These are phyloP conservation scores for Pseudomugil tenellus DNA, from an alignment of 2,797 vertebrate genomes.

Conservation along the genomic window DNA sequence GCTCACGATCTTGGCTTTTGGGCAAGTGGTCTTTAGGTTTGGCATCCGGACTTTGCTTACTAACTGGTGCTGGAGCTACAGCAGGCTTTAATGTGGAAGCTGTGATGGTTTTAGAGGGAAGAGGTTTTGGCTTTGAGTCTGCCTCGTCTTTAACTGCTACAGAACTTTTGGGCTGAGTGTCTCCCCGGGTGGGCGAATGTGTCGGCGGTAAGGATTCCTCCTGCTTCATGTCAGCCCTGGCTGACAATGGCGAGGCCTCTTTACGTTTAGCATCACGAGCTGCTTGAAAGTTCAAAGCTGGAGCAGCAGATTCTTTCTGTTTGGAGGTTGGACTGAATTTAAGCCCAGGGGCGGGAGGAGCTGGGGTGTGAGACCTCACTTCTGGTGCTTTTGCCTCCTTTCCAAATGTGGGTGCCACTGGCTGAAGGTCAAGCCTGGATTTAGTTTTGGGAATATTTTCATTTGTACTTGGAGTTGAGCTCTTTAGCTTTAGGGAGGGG, in stretches of 20 bases:
- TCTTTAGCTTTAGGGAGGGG: conserved; percentile 43
- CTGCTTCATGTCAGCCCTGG: conserved; percentile 15
- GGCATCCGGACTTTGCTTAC: conserved; percentile 59
- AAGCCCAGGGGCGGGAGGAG: conserved; percentile 5
- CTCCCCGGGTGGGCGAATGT: conserved; percentile 10
- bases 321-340: conserved; percentile 53
- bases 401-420: conserved; percentile 23
- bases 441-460: conserved; percentile 63
- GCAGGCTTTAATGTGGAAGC: conserved; percentile 13
- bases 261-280: conserved; percentile 41
- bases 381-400: conserved; percentile 62
- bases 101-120: conserved; percentile 38
- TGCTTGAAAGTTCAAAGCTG: conserved; percentile 7
- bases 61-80: conserved; percentile 21
- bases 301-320: conserved; percentile 43
- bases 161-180: conserved; percentile 42
- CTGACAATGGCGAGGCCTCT: conserved; percentile 10
- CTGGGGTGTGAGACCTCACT: conserved; percentile 28
- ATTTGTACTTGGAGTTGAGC: conserved; percentile 26
- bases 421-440: conserved; percentile 54
- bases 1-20: conserved; percentile 52
- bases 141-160: conserved; percentile 48
- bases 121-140: conserved; percentile 54
- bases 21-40: conserved; percentile 74
- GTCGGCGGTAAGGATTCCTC: conserved; percentile 34